A percentile compares a stretch with the other conserved stretches of the same genome.
Evolutionary conservation across 2,113 vertebrate species (phyloP).

Genomic region (Chelonoidis abingdonii): DNA sequence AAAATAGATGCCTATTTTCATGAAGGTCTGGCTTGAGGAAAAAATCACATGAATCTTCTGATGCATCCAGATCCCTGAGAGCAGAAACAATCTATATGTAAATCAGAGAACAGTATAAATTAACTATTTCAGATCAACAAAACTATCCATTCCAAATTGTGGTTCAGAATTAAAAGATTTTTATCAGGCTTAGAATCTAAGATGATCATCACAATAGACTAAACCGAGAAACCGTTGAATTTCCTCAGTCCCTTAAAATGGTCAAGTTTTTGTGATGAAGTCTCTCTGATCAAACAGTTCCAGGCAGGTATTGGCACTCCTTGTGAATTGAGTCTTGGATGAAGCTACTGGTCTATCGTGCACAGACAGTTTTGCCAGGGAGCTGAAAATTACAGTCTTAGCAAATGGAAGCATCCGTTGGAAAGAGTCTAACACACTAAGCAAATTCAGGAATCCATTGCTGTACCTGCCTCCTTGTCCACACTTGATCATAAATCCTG

Average conservation of each 20-base stretch:
- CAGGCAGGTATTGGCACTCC: background rate
- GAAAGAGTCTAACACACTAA: background rate
- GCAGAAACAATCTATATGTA: background rate
- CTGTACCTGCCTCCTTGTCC: background rate
- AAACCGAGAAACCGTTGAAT: background rate
- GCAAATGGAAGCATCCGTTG: background rate
- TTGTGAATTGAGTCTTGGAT: background rate
- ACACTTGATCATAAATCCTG: background rate
- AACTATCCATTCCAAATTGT: background rate
- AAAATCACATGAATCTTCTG: rapidly evolving
- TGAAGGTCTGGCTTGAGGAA: background rate
- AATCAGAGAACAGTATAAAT: background rate
- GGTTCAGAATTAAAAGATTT: background rate
- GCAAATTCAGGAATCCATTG: background rate
- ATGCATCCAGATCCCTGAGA: background rate
- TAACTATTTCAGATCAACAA: background rate
- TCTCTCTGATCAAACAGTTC: background rate
- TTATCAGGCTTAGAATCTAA: background rate
- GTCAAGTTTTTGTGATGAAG: conserved; percentile 48
- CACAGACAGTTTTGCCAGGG: background rate
- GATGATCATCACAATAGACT: conserved; percentile 19
- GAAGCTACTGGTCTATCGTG: background rate
- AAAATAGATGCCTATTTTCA: background rate
- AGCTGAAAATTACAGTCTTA: background rate
- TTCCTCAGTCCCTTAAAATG: conserved; percentile 45